Evolutionary conservation across 2,797 vertebrate species (phyloP).

Genomic region (Taenioides sp.): DNA sequence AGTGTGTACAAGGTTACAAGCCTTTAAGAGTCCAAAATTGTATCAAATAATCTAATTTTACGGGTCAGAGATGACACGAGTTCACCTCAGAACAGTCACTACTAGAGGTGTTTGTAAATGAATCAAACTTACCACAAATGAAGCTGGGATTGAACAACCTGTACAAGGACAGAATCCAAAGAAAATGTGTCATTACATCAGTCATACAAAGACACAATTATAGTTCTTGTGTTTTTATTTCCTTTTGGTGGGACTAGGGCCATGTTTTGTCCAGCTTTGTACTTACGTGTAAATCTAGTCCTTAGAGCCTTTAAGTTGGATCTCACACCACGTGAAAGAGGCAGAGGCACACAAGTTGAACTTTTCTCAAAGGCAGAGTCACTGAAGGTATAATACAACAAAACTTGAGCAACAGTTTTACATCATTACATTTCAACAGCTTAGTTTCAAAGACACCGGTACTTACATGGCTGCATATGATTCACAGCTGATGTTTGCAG

Average conservation of each 20-base stretch:
- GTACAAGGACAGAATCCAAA: constrained; percentile 16
- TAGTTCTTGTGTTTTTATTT: neutral
- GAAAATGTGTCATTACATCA: constrained; percentile 5
- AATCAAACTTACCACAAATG: constrained; percentile 30
- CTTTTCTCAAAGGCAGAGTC: constrained; percentile 31
- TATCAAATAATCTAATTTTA: neutral
- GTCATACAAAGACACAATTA: neutral
- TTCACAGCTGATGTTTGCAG: constrained; percentile 41
- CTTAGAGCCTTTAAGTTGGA: constrained; percentile 30
- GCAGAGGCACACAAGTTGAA: constrained; percentile 27
- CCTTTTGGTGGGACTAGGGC: neutral
- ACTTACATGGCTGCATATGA: constrained; percentile 53
- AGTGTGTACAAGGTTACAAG: neutral
- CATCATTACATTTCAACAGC: neutral
- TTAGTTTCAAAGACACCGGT: neutral
- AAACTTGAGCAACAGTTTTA: constrained; percentile 7
- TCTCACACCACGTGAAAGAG: constrained; percentile 8
- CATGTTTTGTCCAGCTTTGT: neutral
- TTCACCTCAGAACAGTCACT: neutral
- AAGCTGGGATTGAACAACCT: constrained; percentile 28
- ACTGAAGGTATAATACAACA: constrained; percentile 27
- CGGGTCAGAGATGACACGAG: neutral
- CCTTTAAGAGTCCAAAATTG: neutral
- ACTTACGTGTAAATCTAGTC: constrained; percentile 33
- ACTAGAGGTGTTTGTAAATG: neutral